Evolutionary conservation across 2,888 invertebrate species (phyloP).

Genomic region (Hofmannophila pseudospretella): DNA sequence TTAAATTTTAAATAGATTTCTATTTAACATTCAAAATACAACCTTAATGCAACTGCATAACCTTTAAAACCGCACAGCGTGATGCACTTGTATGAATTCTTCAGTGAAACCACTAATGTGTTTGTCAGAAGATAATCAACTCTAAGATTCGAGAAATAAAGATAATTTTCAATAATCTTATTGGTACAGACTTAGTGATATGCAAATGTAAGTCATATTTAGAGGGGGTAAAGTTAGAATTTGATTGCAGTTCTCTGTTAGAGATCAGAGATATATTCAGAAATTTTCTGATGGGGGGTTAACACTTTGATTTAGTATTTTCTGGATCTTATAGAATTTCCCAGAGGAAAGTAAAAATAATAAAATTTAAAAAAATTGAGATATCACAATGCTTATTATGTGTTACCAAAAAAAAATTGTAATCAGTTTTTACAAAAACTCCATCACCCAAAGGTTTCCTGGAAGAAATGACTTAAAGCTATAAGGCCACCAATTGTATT

Average conservation of each 20-base stretch:
- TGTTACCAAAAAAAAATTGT: too few relatives aligned
- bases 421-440: too few relatives aligned
- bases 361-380: too few relatives aligned
- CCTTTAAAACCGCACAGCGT: constrained; percentile 18
- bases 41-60: constrained; percentile 17
- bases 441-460: too few relatives aligned
- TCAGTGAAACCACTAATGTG: constrained; percentile 29
- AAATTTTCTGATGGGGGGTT: constrained; percentile 4
- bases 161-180: constrained; percentile 17
- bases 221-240: constrained; percentile 20
- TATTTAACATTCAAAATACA: constrained; percentile 22
- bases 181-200: constrained; percentile 16
- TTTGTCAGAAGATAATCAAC: constrained; percentile 21
- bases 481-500: too few relatives aligned
- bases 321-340: neutral
- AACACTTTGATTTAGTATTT: neutral
- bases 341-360: neutral
- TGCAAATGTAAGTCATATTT: constrained; percentile 35
- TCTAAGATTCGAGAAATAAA: constrained; percentile 20
- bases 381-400: too few relatives aligned
- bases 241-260: constrained; percentile 12
- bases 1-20: constrained; percentile 51
- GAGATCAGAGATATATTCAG: neutral
- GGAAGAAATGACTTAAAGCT: too few relatives aligned
- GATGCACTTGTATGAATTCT: constrained; percentile 27